phyloP scores from a whole-genome alignment of 2,113 vertebrate genomes.

The Festucalex cinctus region DNA sequence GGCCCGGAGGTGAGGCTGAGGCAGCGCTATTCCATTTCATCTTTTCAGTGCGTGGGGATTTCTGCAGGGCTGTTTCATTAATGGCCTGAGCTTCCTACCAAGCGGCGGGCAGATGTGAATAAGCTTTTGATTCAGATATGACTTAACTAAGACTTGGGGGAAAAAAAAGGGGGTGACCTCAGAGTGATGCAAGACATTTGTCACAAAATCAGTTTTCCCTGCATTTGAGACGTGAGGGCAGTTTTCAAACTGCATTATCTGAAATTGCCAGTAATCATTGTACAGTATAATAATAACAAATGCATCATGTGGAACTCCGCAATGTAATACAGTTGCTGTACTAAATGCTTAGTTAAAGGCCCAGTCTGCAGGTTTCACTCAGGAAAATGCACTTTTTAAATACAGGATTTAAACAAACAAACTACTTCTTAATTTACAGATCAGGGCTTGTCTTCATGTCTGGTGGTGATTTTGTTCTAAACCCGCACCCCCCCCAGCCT shows the following conservation, averaged over 20 bases:
- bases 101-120: slow-evolving; percentile 11
- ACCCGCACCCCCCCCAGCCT: no score
- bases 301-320: not conserved
- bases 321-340: no score
- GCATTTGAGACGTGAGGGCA: slow-evolving; percentile 49
- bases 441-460: no score
- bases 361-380: no score
- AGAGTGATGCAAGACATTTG: slow-evolving; percentile 29
- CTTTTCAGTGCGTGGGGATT: slow-evolving; percentile 15
- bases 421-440: no score
- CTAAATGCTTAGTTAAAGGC: no score
- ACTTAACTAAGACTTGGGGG: slow-evolving; percentile 1
- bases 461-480: no score
- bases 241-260: slow-evolving; percentile 38
- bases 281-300: slow-evolving; percentile 33
- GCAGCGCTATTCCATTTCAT: slow-evolving; percentile 18
- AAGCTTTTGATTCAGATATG: slow-evolving; percentile 21
- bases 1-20: not conserved
- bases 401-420: no score
- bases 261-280: slow-evolving; percentile 31
- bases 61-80: slow-evolving; percentile 30
- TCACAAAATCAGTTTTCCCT: slow-evolving; percentile 33
- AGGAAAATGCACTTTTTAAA: no score
- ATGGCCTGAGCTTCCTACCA: slow-evolving; percentile 21
- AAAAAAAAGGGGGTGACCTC: slow-evolving; percentile 27